These are phyloP conservation scores for Noctua janthina DNA, from an alignment of 2,888 invertebrate species.

Conservation along the genomic window DNA sequence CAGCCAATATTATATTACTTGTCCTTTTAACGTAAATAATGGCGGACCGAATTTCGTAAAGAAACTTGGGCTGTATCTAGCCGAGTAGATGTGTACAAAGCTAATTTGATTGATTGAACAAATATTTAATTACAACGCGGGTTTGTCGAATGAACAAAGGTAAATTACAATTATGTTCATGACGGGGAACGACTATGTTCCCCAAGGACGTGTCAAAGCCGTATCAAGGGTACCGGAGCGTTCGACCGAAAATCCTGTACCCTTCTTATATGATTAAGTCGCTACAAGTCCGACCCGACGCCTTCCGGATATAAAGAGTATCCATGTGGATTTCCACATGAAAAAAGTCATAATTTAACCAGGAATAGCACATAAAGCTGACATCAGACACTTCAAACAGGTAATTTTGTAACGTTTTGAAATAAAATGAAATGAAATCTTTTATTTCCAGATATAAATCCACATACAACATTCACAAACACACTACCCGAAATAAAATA, in stretches of 20 bases:
- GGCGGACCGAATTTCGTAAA: not conserved
- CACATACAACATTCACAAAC: too few relatives aligned
- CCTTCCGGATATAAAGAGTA: constrained; percentile 16
- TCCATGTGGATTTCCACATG: constrained; percentile 20
- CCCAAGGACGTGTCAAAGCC: constrained; percentile 44
- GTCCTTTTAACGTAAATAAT: constrained; percentile 6
- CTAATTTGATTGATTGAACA: constrained; percentile 38
- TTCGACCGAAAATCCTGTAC: constrained; percentile 29
- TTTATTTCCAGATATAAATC: too few relatives aligned
- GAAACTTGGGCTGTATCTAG: not conserved
- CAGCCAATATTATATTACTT: constrained; percentile 8
- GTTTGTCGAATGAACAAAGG: constrained; percentile 34
- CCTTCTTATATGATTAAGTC: constrained; percentile 40
- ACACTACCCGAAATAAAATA: too few relatives aligned
- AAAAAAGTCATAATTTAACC: constrained; percentile 18
- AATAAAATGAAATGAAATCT: too few relatives aligned
- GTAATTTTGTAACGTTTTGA: not conserved
- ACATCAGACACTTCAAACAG: not conserved
- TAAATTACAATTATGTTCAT: constrained; percentile 44
- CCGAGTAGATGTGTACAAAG: not conserved
- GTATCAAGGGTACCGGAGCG: constrained; percentile 34
- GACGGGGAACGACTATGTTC: constrained; percentile 19
- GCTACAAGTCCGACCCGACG: constrained; percentile 14
- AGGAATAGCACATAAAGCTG: not conserved
- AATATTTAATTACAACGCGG: constrained; percentile 31